phyloP scores from a whole-genome alignment of 2,113 vertebrate genomes.

The Gymnogyps californianus region DNA sequence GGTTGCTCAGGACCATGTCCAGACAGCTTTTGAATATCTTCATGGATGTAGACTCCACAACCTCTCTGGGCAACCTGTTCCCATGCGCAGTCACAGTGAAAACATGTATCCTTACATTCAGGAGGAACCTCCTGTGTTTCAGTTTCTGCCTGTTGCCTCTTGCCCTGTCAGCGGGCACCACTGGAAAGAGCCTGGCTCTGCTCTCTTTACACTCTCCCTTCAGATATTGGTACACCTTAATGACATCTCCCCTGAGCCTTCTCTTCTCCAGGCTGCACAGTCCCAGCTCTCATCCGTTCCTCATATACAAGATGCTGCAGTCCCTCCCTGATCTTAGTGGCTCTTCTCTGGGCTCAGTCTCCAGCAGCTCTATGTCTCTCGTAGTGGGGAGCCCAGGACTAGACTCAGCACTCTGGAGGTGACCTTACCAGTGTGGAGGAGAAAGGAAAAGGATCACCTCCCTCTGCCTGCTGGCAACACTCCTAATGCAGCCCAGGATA shows the following conservation, averaged over 20 bases:
- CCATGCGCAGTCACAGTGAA: rapidly evolving
- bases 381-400: neutral
- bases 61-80: neutral
- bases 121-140: neutral
- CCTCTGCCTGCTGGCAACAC: rapidly evolving
- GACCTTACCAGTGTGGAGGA: neutral
- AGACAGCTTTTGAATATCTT: neutral
- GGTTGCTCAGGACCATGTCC: neutral
- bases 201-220: neutral
- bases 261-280: neutral
- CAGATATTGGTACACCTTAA: neutral
- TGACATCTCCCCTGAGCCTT: neutral
- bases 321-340: neutral
- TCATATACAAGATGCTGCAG: neutral
- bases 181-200: neutral
- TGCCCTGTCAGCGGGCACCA: neutral
- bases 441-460: neutral
- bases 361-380: neutral
- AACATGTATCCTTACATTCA: rapidly evolving
- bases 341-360: neutral
- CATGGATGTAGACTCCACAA: neutral
- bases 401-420: neutral
- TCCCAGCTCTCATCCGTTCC: neutral
- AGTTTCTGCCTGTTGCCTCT: neutral
- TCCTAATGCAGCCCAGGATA: neutral